These are phyloP conservation scores for Tonatia bakeri DNA, from an alignment of 2,113 vertebrate genomes.

Conservation along the genomic window DNA sequence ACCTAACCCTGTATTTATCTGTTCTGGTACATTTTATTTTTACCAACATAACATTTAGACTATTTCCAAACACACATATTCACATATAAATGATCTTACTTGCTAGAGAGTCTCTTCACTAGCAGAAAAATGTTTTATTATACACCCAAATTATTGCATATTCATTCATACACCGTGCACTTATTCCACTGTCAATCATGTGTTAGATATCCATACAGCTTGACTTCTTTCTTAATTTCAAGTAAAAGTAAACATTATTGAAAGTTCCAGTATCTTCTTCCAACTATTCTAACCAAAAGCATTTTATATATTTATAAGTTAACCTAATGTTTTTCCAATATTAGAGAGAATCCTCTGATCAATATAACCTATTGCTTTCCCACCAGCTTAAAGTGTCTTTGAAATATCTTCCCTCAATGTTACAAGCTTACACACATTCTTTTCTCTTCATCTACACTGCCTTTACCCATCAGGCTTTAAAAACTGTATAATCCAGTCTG, in stretches of 20 bases:
- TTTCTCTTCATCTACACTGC: neutral
- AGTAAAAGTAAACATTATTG: neutral
- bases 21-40: neutral
- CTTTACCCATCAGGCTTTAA: neutral
- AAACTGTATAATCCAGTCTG: neutral
- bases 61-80: neutral
- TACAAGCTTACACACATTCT: neutral
- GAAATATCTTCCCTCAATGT: neutral
- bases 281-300: neutral
- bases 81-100: neutral
- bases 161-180: neutral
- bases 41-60: neutral
- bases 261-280: neutral
- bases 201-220: neutral
- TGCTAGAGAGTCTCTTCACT: neutral
- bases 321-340: neutral
- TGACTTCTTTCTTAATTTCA: conserved; percentile 11
- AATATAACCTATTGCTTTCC: neutral
- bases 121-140: neutral
- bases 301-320: neutral
- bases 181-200: neutral
- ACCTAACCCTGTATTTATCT: neutral
- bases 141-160: neutral
- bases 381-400: neutral
- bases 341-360: neutral